Base-by-base conservation (phyloP, 2,113 vertebrate genomes). In the Lepus americanus region DNA sequence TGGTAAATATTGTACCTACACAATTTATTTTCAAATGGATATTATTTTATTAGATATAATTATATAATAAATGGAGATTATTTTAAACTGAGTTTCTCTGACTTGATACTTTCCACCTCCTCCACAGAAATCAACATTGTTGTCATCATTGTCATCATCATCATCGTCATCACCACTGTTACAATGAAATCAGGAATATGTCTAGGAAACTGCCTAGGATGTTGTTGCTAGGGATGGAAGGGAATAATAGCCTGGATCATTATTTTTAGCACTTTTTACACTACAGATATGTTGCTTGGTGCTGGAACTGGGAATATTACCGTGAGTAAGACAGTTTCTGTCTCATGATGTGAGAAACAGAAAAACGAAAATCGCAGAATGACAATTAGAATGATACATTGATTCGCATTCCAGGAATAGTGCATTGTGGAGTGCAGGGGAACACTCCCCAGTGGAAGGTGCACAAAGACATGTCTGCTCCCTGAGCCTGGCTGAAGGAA, bases 381-480 rank as follows among this genome's bases (percentile, higher is more conserved):
- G 19, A 17, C 27, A 80, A 3, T 0, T 64, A 19, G 8, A 53
- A 83, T 39, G 22, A 3, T 49, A 1, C 2, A 6, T 49, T 31
- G 19, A 3, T 7, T 19, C 5, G 0, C 4, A 19, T 72, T 27
- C 63, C 13, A 27, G 25, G 36, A 22, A 7, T 1, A 19, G 9
- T 19, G 3, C 9, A 2, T 2, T 3, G 14, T 6, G 3, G 9
- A 10, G 7, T 3, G 0, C 3, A 51, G 70, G 33, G 19, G 33
- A 13, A 25, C 67, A n/a, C 14, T 6, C 25, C 1, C 0, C 1
- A 6, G 29, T 2, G 31, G 31, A 19, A 17, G 11, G 23, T 4
- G 36, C 1, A 1, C 0, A 0, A 2, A 17, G 31, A 0, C 27
- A 9, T 0, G 0, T 23, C 16, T 33, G 7, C 3, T 17, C 4